Conservation (phyloP, 1,140 invertebrate genomes). For the Wasmannia auropunctata region DNA sequence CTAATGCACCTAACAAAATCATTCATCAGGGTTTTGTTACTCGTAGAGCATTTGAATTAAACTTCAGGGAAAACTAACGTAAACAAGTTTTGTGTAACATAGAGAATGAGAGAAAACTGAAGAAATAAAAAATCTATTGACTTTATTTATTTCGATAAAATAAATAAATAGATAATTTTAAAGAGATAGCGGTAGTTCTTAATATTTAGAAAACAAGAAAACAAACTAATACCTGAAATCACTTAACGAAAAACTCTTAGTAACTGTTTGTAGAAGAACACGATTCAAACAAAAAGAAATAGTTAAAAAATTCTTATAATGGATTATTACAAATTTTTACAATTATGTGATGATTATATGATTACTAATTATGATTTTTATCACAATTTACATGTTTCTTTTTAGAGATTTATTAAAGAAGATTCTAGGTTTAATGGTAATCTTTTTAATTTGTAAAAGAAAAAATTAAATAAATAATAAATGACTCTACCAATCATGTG, state of each 20-base stretch:
- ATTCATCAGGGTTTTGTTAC: background rate
- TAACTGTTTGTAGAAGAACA: background rate
- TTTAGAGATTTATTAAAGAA: background rate
- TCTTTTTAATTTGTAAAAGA: too few relatives aligned
- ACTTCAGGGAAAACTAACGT: background rate
- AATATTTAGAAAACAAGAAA: background rate
- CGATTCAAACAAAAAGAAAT: background rate
- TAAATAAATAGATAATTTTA: background rate
- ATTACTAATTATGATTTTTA: background rate
- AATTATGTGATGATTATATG: background rate
- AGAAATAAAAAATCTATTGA: background rate
- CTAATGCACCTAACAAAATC: conserved; percentile 15
- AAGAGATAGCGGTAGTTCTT: background rate
- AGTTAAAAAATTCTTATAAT: background rate
- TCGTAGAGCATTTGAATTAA: background rate
- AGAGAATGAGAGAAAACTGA: background rate
- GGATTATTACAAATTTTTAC: background rate
- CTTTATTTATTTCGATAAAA: background rate
- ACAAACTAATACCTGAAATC: background rate
- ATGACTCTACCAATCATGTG: too few relatives aligned
- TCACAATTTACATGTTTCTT: background rate
- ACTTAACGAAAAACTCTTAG: background rate
- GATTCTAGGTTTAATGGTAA: background rate
- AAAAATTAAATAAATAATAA: too few relatives aligned
- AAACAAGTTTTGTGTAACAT: background rate